Evolutionary conservation across 1,140 invertebrate species (phyloP).

Genomic region (Psix sp.): DNA sequence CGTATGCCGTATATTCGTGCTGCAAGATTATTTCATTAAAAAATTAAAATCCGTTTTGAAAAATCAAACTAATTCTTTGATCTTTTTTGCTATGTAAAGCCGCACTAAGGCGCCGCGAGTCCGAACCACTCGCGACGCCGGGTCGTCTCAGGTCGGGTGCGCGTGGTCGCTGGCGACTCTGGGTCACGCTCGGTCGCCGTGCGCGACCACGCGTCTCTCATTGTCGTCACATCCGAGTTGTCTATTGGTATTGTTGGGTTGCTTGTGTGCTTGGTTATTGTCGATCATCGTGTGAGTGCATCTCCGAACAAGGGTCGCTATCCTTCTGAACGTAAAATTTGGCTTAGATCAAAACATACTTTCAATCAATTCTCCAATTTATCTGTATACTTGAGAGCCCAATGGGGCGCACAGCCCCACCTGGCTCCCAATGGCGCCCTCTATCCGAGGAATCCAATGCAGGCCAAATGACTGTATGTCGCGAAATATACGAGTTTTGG

Average conservation of each 20-base stretch:
- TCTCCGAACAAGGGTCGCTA: conserved; percentile 72
- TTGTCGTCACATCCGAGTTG: conserved; percentile 61
- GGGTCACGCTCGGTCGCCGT: conserved; percentile 19
- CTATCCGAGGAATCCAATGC: conserved; percentile 28
- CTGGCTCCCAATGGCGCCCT: conserved; percentile 54
- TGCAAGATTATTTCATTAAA: conserved; percentile 78
- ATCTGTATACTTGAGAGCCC: conserved; percentile 34
- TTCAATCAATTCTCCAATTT: conserved; percentile 9
- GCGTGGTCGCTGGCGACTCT: conserved; percentile 13
- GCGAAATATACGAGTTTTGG: conserved; percentile 56
- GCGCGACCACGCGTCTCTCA: conserved; percentile 25
- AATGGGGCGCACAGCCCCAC: conserved; percentile 1
- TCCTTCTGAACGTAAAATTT: conserved; percentile 57
- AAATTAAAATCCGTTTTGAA: conserved; percentile 78
- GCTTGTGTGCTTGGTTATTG: conserved; percentile 51
- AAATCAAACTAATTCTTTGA: conserved; percentile 71
- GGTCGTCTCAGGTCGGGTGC: conserved; percentile 30
- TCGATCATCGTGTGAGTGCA: conserved; percentile 68
- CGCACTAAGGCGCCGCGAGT: conserved; percentile 56
- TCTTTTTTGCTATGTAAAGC: conserved; percentile 73
- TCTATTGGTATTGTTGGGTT: conserved; percentile 32
- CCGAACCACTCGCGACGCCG: conserved; percentile 9
- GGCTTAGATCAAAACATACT: conserved; percentile 22
- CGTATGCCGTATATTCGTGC: conserved; percentile 70
- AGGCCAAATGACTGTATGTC: conserved; percentile 51